phyloP scores from a whole-genome alignment of 1,140 invertebrate genomes.

The Spodoptera frugiperda region DNA sequence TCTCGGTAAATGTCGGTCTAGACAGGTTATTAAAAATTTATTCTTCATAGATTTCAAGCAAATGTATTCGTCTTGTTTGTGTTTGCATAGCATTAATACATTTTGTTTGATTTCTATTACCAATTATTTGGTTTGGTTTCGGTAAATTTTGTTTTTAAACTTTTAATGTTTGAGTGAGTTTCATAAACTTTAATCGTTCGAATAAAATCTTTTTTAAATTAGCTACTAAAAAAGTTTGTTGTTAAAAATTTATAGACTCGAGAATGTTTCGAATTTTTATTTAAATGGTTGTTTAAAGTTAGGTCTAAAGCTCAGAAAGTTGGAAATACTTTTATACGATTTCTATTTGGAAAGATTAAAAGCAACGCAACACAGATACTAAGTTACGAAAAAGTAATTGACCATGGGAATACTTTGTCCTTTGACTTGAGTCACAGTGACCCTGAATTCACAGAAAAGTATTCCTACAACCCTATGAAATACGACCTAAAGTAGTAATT shows the following conservation, averaged over 20 bases:
- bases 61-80: slow-evolving; percentile 47
- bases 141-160: background rate
- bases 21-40: slow-evolving; percentile 83
- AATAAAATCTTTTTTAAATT: slow-evolving; percentile 8
- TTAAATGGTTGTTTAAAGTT: slow-evolving; percentile 2
- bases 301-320: background rate
- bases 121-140: background rate
- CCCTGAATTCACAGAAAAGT: slow-evolving; percentile 5
- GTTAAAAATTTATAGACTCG: background rate
- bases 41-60: slow-evolving; percentile 73
- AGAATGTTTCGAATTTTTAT: slow-evolving; percentile 11
- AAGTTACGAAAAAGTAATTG: background rate
- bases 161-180: background rate
- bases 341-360: background rate
- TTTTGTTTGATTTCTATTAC: background rate
- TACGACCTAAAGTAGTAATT: slow-evolving; percentile 2
- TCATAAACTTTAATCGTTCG: slow-evolving; percentile 3
- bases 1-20: slow-evolving; percentile 76
- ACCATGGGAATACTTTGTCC: background rate
- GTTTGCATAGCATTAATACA: slow-evolving; percentile 36
- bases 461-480: background rate
- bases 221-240: background rate
- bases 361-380: background rate
- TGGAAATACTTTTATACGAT: background rate
- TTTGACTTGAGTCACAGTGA: background rate